Evolutionary conservation across 2,888 invertebrate genomes (phyloP).

Genomic region (Coecobrya sp.): DNA sequence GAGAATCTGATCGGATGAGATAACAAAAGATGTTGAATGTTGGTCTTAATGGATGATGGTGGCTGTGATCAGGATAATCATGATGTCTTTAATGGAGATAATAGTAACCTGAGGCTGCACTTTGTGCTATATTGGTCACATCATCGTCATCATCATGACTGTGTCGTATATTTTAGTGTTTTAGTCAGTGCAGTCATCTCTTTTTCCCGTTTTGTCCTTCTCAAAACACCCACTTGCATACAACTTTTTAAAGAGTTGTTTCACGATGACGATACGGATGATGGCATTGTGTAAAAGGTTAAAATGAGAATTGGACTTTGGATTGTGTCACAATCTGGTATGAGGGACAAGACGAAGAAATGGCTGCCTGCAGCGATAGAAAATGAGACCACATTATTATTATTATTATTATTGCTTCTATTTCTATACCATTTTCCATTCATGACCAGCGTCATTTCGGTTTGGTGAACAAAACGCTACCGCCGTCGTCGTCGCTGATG

Average conservation of each 20-base stretch:
- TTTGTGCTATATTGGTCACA: conserved; percentile 39
- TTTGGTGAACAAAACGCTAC: neutral
- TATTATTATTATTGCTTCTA: conserved; percentile 17
- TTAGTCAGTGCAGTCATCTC: too few relatives aligned
- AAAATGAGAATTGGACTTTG: conserved; percentile 42
- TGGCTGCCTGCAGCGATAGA: conserved; percentile 67
- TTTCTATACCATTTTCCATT: conserved; percentile 50
- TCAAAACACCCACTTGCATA: conserved; percentile 5
- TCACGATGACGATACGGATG: neutral
- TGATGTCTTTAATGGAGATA: neutral
- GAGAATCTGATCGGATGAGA: neutral
- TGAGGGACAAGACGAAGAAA: conserved; percentile 3
- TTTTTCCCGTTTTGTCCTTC: neutral
- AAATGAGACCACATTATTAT: conserved; percentile 67
- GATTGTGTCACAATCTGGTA: neutral
- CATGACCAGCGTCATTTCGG: conserved; percentile 11
- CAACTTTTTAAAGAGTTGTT: neutral
- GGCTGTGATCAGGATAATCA: neutral
- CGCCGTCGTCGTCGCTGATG: neutral
- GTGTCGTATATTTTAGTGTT: neutral
- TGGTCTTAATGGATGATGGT: conserved; percentile 18
- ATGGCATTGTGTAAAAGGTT: conserved; percentile 52
- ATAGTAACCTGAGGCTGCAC: conserved; percentile 11
- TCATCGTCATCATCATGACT: neutral
- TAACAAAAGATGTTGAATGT: conserved; percentile 16